These are phyloP conservation scores for Corynorhinus townsendii DNA, from an alignment of 2,113 vertebrate genomes.

Conservation along the genomic window DNA sequence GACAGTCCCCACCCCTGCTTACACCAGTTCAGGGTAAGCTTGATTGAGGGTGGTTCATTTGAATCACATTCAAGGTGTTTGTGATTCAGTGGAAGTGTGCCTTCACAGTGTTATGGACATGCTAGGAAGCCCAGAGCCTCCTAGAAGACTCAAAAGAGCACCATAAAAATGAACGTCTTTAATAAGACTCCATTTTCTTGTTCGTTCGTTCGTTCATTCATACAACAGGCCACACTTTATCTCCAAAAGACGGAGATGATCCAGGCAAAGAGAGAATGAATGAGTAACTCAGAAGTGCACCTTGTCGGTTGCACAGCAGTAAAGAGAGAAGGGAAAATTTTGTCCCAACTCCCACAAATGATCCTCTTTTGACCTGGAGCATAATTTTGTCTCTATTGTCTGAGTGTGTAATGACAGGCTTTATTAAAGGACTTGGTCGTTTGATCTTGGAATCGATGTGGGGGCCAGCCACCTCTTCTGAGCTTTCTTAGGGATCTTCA, in stretches of 20 bases:
- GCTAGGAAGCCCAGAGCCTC: not conserved
- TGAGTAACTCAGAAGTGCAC: not conserved
- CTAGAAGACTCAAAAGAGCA: not conserved
- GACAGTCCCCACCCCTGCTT: no score
- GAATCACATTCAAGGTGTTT: fast-evolving
- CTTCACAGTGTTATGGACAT: not conserved
- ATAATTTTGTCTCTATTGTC: not conserved
- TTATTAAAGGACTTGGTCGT: constrained; percentile 37
- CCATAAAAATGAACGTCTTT: not conserved
- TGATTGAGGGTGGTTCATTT: not conserved
- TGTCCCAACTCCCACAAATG: not conserved
- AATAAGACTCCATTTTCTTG: not conserved
- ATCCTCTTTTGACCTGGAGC: constrained; percentile 23
- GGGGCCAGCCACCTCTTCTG: constrained; percentile 14
- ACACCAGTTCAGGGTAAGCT: not conserved
- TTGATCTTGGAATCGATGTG: constrained; percentile 39
- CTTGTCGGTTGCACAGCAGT: not conserved
- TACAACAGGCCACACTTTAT: not conserved
- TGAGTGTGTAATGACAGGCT: constrained; percentile 46
- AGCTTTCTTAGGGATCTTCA: constrained; percentile 31
- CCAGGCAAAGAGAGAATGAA: not conserved
- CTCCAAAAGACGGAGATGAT: not conserved
- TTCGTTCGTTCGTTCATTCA: not conserved
- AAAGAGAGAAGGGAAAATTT: not conserved
- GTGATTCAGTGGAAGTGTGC: not conserved